Evolutionary conservation across 1,140 invertebrate species (phyloP).

Genomic region (Argopecten irradians): DNA sequence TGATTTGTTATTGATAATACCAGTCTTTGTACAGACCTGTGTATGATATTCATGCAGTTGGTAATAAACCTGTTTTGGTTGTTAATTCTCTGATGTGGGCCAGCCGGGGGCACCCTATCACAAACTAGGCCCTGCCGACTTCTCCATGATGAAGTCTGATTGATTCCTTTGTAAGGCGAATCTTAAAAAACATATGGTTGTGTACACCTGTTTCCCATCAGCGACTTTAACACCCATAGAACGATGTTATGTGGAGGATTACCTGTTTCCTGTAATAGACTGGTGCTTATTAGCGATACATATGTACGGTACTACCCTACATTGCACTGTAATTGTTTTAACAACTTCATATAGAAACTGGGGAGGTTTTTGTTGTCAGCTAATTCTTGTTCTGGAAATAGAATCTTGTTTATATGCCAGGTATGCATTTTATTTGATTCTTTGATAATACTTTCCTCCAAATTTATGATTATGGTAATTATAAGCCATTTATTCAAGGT

Average conservation of each 20-base stretch:
- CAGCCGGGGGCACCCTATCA: neutral
- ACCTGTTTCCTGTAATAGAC: neutral
- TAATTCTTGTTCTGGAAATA: neutral
- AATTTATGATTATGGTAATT: too few relatives aligned
- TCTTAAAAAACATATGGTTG: neutral
- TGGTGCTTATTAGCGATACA: neutral
- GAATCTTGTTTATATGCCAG: neutral
- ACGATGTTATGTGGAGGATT: neutral
- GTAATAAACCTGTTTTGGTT: neutral
- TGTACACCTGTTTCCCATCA: slow-evolving; percentile 14
- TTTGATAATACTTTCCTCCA: too few relatives aligned
- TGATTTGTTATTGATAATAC: neutral
- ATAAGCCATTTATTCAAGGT: too few relatives aligned
- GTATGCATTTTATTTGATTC: slow-evolving; percentile 3
- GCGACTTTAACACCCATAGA: neutral
- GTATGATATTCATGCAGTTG: neutral
- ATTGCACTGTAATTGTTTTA: slow-evolving; percentile 3
- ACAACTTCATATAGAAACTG: neutral
- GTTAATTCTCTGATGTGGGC: neutral
- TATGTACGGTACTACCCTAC: neutral
- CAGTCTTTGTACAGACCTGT: neutral
- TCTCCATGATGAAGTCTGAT: neutral
- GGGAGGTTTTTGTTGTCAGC: neutral
- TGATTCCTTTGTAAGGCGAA: neutral
- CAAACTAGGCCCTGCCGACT: neutral